A percentile compares a stretch with the other conserved stretches of the same genome.
Evolutionary conservation across 2,113 vertebrate species (phyloP).

Genomic region (Microcebus ravelobensis): DNA sequence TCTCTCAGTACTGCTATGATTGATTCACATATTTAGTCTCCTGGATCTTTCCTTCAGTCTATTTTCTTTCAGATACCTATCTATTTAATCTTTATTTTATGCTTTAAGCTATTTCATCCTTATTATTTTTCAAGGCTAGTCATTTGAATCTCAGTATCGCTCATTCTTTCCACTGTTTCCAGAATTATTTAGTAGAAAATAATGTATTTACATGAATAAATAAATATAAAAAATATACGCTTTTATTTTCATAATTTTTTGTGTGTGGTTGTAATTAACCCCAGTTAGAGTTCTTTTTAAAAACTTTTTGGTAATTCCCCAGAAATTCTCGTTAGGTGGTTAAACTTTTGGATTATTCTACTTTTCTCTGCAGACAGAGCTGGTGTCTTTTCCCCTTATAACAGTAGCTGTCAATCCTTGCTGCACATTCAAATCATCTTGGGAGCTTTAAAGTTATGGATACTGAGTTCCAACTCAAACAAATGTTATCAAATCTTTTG

Average conservation of each 20-base stretch:
- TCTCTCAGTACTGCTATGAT: neutral
- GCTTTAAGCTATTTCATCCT: neutral
- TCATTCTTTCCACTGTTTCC: neutral
- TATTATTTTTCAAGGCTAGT: neutral
- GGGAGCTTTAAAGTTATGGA: neutral
- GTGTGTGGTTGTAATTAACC: neutral
- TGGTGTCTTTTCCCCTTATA: neutral
- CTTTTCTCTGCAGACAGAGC: neutral
- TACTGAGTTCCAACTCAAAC: neutral
- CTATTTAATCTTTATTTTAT: neutral
- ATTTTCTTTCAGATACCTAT: neutral
- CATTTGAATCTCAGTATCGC: neutral
- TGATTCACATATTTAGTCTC: neutral
- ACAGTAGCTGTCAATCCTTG: neutral
- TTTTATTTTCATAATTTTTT: neutral
- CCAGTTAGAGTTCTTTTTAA: neutral
- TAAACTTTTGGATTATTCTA: neutral
- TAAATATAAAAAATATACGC: neutral
- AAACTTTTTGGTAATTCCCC: neutral
- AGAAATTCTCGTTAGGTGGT: neutral
- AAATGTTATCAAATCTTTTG: neutral
- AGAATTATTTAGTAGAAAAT: neutral
- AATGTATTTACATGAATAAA: neutral
- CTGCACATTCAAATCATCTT: neutral
- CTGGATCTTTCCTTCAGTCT: neutral